Percentiles rank a stretch among this genome's conserved stretches.
These are phyloP conservation scores for Crenuchus spilurus DNA, from an alignment of 2,797 vertebrate species.

Conservation along the genomic window DNA sequence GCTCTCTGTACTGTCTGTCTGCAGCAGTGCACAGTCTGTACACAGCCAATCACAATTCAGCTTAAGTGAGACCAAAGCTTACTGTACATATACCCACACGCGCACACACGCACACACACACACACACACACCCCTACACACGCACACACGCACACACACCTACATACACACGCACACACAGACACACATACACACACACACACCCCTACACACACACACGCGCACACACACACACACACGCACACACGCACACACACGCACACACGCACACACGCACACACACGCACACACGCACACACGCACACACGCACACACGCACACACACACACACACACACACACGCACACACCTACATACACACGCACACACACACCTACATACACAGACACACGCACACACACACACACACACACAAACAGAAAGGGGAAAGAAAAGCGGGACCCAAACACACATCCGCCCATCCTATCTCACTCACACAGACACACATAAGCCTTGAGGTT, in stretches of 20 bases:
- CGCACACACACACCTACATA: too few relatives aligned
- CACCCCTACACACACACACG: constrained; percentile 35
- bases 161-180: neutral
- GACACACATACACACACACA: constrained; percentile 30
- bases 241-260: too few relatives aligned
- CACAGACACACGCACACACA: neutral
- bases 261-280: too few relatives aligned
- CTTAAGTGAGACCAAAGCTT: too few relatives aligned
- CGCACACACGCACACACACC: neutral
- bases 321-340: constrained; percentile 25
- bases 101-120: constrained; percentile 21
- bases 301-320: too few relatives aligned
- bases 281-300: neutral
- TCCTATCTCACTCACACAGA: constrained; percentile 37
- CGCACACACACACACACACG: constrained; percentile 29
- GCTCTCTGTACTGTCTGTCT: too few relatives aligned
- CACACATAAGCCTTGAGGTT: constrained; percentile 35
- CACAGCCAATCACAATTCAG: too few relatives aligned
- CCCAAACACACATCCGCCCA: constrained; percentile 31
- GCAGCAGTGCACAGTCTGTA: too few relatives aligned
- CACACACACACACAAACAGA: neutral
- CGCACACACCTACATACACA: too few relatives aligned
- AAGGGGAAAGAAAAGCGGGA: constrained; percentile 17
- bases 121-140: too few relatives aligned
- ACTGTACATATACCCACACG: too few relatives aligned